Base-by-base conservation (phyloP, 2,888 invertebrate genomes). In the Hartigia nigra region DNA sequence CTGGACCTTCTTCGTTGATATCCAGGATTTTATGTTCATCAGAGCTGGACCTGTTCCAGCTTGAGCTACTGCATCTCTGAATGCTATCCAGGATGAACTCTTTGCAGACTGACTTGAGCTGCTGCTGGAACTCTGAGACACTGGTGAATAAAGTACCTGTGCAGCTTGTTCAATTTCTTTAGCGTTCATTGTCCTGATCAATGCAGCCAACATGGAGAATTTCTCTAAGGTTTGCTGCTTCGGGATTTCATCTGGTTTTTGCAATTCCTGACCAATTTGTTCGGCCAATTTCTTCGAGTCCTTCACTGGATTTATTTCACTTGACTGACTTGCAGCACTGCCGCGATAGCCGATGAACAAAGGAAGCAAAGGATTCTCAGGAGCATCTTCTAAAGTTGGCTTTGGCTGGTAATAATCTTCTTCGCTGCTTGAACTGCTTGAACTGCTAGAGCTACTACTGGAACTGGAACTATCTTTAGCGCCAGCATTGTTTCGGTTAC, bases 11-110 rank as follows among this genome's bases (percentile, higher is more conserved):
- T 92, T 92, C 76, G 88, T 92, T 82, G 92, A 88, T 79, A 95
- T 94, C 94, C 94, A 94, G n/a, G 93, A 89, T 84, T 93, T 93
- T 84, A 96, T 93, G 83, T 92, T 92, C 77, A 93, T 87, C 84
- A 95, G 93, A 75, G 95, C 94, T 1, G 96, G 95, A 72, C 94
- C 93, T 31, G 95, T 95, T 77, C 96, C 96, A 35, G 94, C 92
- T 90, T 95, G 93, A 23, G 93, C 92, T 3, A 95, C 92, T 37
- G 95, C 95, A 85, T 95, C 96, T 74, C 95, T 94, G 91, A 93
- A 94, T 31, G 94, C 93, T 89, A 92, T 92, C 95, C 95, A 95
- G 86, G 94, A 92, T 76, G 93, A 92, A 76, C 90, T 86, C 23
- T 90, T 87, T 31, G 83, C 81, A 35, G 86, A 88, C 74, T 91